These are phyloP conservation scores for Typhlomys cinereus DNA, from an alignment of 2,113 vertebrate species.

Conservation along the genomic window DNA sequence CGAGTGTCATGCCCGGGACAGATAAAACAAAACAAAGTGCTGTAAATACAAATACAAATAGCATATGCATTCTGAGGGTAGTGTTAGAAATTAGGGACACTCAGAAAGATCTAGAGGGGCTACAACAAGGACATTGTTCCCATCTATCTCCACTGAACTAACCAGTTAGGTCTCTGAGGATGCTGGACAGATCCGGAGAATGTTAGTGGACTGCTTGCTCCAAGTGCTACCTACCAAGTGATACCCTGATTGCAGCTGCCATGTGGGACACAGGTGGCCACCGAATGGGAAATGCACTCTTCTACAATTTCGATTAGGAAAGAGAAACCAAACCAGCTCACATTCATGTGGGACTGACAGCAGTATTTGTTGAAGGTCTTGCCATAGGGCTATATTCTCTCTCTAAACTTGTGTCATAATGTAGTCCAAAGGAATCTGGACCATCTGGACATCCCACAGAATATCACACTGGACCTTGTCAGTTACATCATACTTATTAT, in stretches of 20 bases:
- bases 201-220: not conserved
- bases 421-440: constrained; percentile 16
- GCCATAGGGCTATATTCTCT: not conserved
- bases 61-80: not conserved
- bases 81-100: not conserved
- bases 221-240: not conserved
- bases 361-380: constrained; percentile 6
- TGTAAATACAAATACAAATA: constrained; percentile 14
- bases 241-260: not conserved
- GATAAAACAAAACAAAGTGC: not conserved
- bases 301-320: constrained; percentile 49
- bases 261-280: not conserved
- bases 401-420: not conserved
- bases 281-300: not conserved
- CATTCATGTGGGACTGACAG: not conserved
- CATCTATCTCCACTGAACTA: not conserved
- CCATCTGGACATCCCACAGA: constrained; percentile 44
- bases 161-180: not conserved
- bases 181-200: constrained; percentile 18
- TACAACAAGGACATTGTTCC: not conserved
- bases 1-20: not conserved
- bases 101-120: constrained; percentile 11
- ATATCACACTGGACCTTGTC: constrained; percentile 10
- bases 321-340: constrained; percentile 16
- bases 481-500: constrained; percentile 20